Evolutionary conservation across 2,888 invertebrate species (phyloP).

Genomic region (Parascotia fuliginaria): DNA sequence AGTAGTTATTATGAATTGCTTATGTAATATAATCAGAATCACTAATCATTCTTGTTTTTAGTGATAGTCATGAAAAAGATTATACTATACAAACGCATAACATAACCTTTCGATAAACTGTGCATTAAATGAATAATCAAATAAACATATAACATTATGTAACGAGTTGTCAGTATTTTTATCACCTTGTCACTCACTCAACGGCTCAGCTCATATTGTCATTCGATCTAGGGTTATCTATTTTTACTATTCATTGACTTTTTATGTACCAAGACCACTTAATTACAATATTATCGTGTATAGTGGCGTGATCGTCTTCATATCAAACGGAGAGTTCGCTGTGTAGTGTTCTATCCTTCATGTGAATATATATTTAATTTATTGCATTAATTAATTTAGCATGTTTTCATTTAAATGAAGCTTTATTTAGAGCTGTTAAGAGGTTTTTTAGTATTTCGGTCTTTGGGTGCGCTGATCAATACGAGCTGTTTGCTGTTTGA

Average conservation of each 20-base stretch:
- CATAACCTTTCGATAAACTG: slow-evolving; percentile 5
- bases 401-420: no score
- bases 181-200: not conserved
- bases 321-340: not conserved
- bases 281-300: slow-evolving; percentile 22
- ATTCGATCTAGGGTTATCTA: slow-evolving; percentile 18
- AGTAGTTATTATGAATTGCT: no score
- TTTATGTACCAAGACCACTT: no score
- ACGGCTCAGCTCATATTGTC: not conserved
- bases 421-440: no score
- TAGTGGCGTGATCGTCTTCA: slow-evolving; percentile 23
- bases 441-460: no score
- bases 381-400: no score
- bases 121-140: not conserved
- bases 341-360: no score
- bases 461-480: no score
- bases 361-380: no score
- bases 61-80: not conserved
- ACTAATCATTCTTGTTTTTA: slow-evolving; percentile 4
- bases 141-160: slow-evolving; percentile 4
- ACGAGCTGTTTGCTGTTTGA: no score
- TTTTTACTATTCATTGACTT: slow-evolving; percentile 11
- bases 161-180: not conserved
- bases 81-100: not conserved
- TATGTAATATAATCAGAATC: not conserved